phyloP scores from a whole-genome alignment of 2,888 invertebrate species.

The Lepidochrysops patricia region DNA sequence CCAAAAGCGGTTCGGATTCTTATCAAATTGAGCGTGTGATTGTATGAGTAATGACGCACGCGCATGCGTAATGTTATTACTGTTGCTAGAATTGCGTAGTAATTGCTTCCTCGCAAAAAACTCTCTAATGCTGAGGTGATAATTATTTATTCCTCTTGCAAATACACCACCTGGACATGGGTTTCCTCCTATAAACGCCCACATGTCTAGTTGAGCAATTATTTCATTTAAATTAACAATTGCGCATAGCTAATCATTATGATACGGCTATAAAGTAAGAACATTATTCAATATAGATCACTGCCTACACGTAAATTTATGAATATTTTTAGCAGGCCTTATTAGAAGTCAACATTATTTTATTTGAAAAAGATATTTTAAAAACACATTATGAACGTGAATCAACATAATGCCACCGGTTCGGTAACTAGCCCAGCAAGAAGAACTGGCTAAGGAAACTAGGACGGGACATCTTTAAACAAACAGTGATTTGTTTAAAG shows the following conservation, averaged over 20 bases:
- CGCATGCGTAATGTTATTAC: conserved; percentile 22
- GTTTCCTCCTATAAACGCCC: not conserved
- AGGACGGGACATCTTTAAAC: no score
- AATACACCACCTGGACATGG: not conserved
- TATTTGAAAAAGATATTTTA: no score
- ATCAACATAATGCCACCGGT: no score
- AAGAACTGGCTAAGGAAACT: no score
- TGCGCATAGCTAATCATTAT: not conserved
- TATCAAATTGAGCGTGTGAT: conserved; percentile 42
- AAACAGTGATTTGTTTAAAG: no score
- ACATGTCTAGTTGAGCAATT: not conserved
- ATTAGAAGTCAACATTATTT: no score
- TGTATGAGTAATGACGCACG: conserved; percentile 24
- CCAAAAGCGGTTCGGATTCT: conserved; percentile 22
- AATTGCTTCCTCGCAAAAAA: conserved; percentile 13
- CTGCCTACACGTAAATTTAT: no score
- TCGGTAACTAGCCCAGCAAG: no score
- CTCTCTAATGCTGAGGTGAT: not conserved
- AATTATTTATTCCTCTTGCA: not conserved
- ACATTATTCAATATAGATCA: no score
- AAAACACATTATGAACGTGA: no score
- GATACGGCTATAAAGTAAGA: not conserved
- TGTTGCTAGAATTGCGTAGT: conserved; percentile 23
- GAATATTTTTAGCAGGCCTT: not conserved
- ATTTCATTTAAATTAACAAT: not conserved